phyloP scores from a whole-genome alignment of 1,140 invertebrate species.

The Drosophila sucinea region DNA sequence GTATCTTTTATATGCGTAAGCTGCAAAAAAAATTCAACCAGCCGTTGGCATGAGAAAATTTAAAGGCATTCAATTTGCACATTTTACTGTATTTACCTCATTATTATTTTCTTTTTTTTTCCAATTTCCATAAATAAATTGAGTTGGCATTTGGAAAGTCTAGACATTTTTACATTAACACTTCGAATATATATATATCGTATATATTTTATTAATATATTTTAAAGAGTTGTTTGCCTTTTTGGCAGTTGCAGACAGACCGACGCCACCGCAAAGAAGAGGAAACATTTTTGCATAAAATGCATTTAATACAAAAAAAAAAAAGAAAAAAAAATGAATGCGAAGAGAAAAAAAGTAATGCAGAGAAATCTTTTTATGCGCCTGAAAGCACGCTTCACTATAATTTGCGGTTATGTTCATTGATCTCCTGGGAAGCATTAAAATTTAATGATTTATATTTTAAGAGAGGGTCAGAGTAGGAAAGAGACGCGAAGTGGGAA shows the following conservation, averaged over 20 bases:
- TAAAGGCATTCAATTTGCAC: background rate
- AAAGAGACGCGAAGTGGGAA: slow-evolving; percentile 13
- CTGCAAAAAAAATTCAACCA: background rate
- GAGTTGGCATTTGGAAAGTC: slow-evolving; percentile 27
- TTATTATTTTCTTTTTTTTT: background rate
- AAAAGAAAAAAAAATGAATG: slow-evolving; percentile 58
- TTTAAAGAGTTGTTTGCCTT: slow-evolving; percentile 53
- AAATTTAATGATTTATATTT: slow-evolving; percentile 81
- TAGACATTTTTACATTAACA: slow-evolving; percentile 40
- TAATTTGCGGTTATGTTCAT: slow-evolving; percentile 82
- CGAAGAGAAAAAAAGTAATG: slow-evolving; percentile 25
- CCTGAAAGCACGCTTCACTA: slow-evolving; percentile 80
- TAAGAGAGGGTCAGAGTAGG: slow-evolving; percentile 34
- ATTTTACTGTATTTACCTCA: background rate
- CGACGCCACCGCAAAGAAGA: slow-evolving; percentile 27
- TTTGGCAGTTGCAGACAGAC: slow-evolving; percentile 41
- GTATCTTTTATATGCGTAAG: background rate
- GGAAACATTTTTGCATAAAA: slow-evolving; percentile 66
- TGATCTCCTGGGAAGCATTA: slow-evolving; percentile 82
- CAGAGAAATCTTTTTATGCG: slow-evolving; percentile 72
- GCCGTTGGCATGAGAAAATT: background rate
- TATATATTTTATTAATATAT: slow-evolving; percentile 26
- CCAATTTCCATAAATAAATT: background rate
- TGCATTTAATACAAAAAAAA: slow-evolving; percentile 56
- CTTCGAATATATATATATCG: background rate